A percentile compares a stretch with the other conserved stretches of the same genome.
Conservation (phyloP, 2,113 vertebrate genomes). For the Gadus macrocephalus region DNA sequence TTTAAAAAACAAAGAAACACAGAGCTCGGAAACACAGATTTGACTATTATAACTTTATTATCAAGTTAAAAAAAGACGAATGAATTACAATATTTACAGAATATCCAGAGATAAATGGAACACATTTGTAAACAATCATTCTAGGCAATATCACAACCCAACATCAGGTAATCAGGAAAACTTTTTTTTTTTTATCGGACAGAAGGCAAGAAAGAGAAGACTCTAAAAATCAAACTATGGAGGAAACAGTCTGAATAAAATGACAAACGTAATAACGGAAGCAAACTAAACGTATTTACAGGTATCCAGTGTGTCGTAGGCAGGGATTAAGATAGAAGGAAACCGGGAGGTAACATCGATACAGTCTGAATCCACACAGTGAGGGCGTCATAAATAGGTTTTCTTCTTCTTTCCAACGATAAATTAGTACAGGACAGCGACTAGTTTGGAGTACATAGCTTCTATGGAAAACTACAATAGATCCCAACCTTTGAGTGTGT, state of each 20-base stretch:
- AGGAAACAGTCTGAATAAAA: constrained; percentile 67
- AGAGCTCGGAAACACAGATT: neutral
- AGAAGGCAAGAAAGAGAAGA: constrained; percentile 75
- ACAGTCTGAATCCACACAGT: constrained; percentile 59
- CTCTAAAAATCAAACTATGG: constrained; percentile 70
- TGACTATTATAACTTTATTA: constrained; percentile 97
- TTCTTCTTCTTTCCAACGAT: constrained; percentile 35
- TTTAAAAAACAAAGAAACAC: no score
- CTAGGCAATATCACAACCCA: constrained; percentile 82
- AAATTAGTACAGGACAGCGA: constrained; percentile 61
- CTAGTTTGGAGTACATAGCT: constrained; percentile 35
- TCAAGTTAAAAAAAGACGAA: constrained; percentile 99
- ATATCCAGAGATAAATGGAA: constrained; percentile 96
- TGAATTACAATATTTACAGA: constrained; percentile 99
- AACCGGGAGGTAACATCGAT: constrained; percentile 31
- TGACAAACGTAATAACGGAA: constrained; percentile 54
- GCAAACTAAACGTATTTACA: constrained; percentile 74
- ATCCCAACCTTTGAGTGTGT: constrained; percentile 11
- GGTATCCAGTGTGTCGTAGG: constrained; percentile 79
- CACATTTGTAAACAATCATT: constrained; percentile 98
- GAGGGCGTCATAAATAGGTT: constrained; percentile 46
- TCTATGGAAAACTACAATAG: no score
- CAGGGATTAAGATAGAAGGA: constrained; percentile 59
- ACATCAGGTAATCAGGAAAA: constrained; percentile 70
- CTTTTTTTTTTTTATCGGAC: constrained; percentile 63